A percentile compares a stretch with the other conserved stretches of the same genome.
Evolutionary conservation across 1,140 invertebrate species (phyloP).

Genomic region (Chrysopa pallens): DNA sequence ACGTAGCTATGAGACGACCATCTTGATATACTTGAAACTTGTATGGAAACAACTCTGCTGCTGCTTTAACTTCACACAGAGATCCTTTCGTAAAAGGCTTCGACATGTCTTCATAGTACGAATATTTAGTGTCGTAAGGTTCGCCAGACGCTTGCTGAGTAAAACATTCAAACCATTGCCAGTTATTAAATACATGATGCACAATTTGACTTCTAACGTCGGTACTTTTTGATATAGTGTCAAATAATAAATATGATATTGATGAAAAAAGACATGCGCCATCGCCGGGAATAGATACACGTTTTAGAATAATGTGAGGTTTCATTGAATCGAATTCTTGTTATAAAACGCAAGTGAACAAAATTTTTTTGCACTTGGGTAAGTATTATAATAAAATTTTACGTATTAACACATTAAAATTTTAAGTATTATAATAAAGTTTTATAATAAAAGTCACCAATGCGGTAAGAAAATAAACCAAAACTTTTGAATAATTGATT

Average conservation of each 20-base stretch:
- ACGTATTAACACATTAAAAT: no score
- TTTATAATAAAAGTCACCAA: no score
- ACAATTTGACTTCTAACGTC: slow-evolving; percentile 1
- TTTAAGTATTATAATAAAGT: no score
- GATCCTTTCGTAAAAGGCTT: slow-evolving; percentile 1
- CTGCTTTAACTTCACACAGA: slow-evolving; percentile 4
- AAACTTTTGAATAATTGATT: no score
- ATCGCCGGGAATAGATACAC: slow-evolving; percentile 1
- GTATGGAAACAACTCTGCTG: neutral
- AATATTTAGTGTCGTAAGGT: slow-evolving; percentile 1
- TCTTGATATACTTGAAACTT: no score
- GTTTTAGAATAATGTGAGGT: no score
- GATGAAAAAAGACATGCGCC: slow-evolving; percentile 2
- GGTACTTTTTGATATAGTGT: neutral
- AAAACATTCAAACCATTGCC: slow-evolving; percentile 1
- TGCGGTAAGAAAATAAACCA: no score
- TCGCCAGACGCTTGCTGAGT: slow-evolving; percentile 1
- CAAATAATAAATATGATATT: neutral
- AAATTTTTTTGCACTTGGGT: no score
- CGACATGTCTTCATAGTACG: slow-evolving; percentile 1
- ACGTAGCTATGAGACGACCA: no score
- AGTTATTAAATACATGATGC: neutral
- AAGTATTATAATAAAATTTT: no score
- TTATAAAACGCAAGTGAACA: no score
- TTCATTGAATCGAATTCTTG: no score